Percentiles rank a stretch among this genome's conserved stretches.
Evolutionary conservation across 1,140 invertebrate species (phyloP).

Genomic region (Stenopsyche tienmushanensis): DNA sequence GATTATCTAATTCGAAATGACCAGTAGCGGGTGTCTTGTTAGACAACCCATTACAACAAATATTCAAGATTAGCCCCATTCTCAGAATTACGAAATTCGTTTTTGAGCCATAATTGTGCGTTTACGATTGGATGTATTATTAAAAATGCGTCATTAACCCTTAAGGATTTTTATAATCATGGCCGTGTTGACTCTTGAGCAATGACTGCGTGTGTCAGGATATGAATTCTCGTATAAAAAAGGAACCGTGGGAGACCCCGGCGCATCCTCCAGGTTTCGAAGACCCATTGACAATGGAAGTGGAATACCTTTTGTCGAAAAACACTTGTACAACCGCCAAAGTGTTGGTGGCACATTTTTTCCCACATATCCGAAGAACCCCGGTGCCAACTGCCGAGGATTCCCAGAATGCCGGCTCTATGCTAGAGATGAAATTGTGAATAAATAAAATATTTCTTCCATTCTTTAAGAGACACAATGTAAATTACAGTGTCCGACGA

Average conservation of each 20-base stretch:
- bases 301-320: slow-evolving; percentile 10
- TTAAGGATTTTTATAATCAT: no score
- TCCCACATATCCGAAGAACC: slow-evolving; percentile 14
- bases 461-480: not conserved
- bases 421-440: not conserved
- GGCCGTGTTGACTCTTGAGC: not conserved
- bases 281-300: not conserved
- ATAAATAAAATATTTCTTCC: not conserved
- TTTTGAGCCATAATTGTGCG: no score
- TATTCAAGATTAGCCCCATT: slow-evolving; percentile 19
- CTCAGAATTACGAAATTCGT: not conserved
- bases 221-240: no score
- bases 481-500: slow-evolving; percentile 10
- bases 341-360: slow-evolving; percentile 3
- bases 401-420: slow-evolving; percentile 3
- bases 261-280: not conserved
- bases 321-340: slow-evolving; percentile 19
- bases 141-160: no score
- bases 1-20: slow-evolving; percentile 27
- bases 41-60: slow-evolving; percentile 15
- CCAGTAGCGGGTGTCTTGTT: slow-evolving; percentile 12
- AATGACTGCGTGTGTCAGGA: no score
- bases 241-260: not conserved
- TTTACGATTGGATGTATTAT: no score
- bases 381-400: not conserved